Evolutionary conservation across 1,140 invertebrate genomes (phyloP), one percentile per base, ranked within the genome.

Genomic region (Zelostemma sp.): DNA sequence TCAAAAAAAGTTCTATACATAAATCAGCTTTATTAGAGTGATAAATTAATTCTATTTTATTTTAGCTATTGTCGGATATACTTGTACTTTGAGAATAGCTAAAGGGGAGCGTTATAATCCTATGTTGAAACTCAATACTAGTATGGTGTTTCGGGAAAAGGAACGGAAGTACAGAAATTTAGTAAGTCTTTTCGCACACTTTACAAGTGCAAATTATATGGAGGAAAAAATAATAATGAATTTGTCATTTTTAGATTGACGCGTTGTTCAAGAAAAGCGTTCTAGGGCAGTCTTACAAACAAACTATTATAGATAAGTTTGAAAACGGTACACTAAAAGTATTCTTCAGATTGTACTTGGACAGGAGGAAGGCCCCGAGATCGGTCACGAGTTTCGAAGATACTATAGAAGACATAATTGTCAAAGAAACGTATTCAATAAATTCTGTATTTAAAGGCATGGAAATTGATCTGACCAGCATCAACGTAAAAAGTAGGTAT

Each of bases 341-440:
- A 6, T 91, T 91, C 81, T 94, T 93, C 81, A 89, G 88, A 81
- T 72, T 94, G 6, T 90, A 91, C 63, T 83, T 93, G 14, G 92
- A 94, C 77, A 86, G 90, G 72, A 90, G 90, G 87, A 92, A 93
- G 88, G 87, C 93, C 72, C 89, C 90, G 2, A 89, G 90, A 71
- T 86, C 89, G 3, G 81, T 91, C 6, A 86, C 86, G 17, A 91
- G 90, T 68, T 81, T 92, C 64, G 91, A 92, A 81, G 89, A 91
- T 73, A 86, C 87, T 1, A 85, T 91, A 40, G 89, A 89, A 76
- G 90, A 90, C 80, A 87, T 90, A 46, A 87, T 92, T 75, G 80
- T 90, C 41, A 88, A 90, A 80, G 91, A 92, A 85, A 87, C 89
- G 12, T 86, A 88, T 50, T 90, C 89, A 1, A 86, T 88, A 58